phyloP scores from a whole-genome alignment of 37 sponge, comb jelly and placozoan genomes.

The Bolinopsis microptera region DNA sequence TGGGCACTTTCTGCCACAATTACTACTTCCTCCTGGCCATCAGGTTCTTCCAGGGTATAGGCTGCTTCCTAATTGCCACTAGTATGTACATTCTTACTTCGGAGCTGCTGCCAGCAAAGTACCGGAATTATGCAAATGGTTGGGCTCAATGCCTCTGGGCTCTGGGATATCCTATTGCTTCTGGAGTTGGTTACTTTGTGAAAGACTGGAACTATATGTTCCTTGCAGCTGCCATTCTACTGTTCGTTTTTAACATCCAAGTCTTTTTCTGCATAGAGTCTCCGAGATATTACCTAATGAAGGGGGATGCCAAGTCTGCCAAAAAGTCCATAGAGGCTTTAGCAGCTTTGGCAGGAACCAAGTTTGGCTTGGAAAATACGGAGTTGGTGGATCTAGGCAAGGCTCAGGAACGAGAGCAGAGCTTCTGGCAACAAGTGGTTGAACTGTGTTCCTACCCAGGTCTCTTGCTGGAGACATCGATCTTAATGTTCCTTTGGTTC shows the following conservation, averaged over 20 bases:
- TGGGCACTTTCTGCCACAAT: slow-evolving; percentile 8
- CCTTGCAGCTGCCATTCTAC: background rate
- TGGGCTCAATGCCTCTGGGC: background rate
- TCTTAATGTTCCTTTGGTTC: slow-evolving; percentile 50
- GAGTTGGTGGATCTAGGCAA: background rate
- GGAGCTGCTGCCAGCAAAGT: slow-evolving; percentile 24
- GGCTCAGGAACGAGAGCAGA: background rate
- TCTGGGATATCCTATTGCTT: background rate
- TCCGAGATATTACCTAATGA: slow-evolving; percentile 1
- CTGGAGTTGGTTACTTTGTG: background rate
- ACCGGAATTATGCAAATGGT: background rate
- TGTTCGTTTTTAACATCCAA: background rate
- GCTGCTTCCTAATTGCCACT: background rate
- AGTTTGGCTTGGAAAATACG: background rate
- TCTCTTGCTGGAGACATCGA: background rate
- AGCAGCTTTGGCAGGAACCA: background rate
- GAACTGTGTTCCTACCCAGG: background rate
- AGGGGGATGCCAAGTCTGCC: background rate
- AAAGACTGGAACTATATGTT: slow-evolving; percentile 54
- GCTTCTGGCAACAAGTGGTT: background rate
- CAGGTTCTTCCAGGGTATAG: slow-evolving; percentile 57
- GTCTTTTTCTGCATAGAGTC: background rate
- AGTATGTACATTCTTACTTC: background rate
- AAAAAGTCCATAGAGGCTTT: background rate
- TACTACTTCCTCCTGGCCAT: slow-evolving; percentile 59